These are phyloP conservation scores for Lithobates sylvaticus DNA, from an alignment of 2,797 vertebrate genomes.

Conservation along the genomic window DNA sequence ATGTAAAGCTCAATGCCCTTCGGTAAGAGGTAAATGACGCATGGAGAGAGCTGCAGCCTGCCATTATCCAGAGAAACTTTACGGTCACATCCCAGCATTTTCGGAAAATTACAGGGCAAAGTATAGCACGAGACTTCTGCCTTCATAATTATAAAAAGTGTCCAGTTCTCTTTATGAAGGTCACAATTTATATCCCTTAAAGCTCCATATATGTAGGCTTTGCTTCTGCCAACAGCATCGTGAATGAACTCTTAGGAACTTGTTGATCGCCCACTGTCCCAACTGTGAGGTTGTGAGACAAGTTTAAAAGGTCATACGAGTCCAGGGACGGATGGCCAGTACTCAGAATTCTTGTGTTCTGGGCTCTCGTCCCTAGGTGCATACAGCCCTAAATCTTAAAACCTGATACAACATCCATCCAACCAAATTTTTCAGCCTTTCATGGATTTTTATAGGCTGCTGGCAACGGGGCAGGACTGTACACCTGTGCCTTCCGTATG, in stretches of 20 bases:
- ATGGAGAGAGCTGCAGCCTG: background rate
- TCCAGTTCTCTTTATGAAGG: background rate
- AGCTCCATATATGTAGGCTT: background rate
- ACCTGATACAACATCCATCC: no score
- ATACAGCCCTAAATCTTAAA: no score
- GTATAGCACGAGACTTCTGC: background rate
- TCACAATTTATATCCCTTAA: conserved; percentile 5
- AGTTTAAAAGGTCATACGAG: no score
- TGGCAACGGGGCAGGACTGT: no score
- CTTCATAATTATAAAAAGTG: conserved; percentile 16
- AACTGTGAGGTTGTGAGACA: background rate
- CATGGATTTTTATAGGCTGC: no score
- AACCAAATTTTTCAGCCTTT: no score
- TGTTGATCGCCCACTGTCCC: background rate
- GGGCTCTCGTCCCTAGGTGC: no score
- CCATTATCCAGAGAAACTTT: conserved; percentile 19
- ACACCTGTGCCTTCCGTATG: no score
- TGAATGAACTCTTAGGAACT: conserved; percentile 21
- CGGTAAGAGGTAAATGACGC: conserved; percentile 1
- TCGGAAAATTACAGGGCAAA: conserved; percentile 30
- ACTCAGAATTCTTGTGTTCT: no score
- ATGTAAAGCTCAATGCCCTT: background rate
- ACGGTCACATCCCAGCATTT: conserved; percentile 27
- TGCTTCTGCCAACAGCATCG: background rate
- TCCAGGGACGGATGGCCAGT: no score